Evolutionary conservation across 2,113 vertebrate genomes (phyloP), one percentile per base, ranked within the genome.

Genomic region (human): DNA sequence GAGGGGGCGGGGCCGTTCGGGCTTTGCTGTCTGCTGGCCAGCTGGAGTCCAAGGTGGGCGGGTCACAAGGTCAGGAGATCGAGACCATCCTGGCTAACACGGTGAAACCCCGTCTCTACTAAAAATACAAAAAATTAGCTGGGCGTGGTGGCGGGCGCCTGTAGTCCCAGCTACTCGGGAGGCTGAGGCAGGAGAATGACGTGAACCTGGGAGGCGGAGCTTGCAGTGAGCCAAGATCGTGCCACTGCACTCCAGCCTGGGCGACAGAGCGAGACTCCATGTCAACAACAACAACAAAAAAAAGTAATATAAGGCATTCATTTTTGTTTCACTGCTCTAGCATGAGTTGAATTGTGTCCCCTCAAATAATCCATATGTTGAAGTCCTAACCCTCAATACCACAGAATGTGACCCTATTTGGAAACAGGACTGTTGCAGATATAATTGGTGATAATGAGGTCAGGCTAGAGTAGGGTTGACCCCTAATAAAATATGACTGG

Each of bases 21-120:
- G 48, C 40, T 2, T 6, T 10, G 9, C 3, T 8, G 0, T 30
- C 1, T 0, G 27, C 32, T 0, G 13, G 23, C 6, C 16, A 3
- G 14, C 45, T 9, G 45, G 45, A 40, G 40, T 40, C 40, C 40
- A 3, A 40, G 40, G 40, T 40, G 40, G 40, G 40, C 40, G 40
- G 40, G 3, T 40, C 40, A 40, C 40, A 40, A 40, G 40, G 40
- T 40, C 40, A 40, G 40, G 40, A 40, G 40, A 40, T 40, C 40
- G 3, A 40, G 40, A 40, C 40, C 40, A 40, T 40, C 40, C 40
- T 40, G 40, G 40, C 40, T 40, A 40, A 40, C 40, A 40, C 40
- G 40, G 40, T 40, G 40, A 40, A 40, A 40, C 40, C 40, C 40
- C 40, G 40, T 40, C 40, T 40, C 40, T 40, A 40, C 3, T 40